Evolutionary conservation across 2,797 vertebrate genomes (phyloP), one percentile per base, ranked within the genome.

Genomic region (Rhabdomys pumilio): DNA sequence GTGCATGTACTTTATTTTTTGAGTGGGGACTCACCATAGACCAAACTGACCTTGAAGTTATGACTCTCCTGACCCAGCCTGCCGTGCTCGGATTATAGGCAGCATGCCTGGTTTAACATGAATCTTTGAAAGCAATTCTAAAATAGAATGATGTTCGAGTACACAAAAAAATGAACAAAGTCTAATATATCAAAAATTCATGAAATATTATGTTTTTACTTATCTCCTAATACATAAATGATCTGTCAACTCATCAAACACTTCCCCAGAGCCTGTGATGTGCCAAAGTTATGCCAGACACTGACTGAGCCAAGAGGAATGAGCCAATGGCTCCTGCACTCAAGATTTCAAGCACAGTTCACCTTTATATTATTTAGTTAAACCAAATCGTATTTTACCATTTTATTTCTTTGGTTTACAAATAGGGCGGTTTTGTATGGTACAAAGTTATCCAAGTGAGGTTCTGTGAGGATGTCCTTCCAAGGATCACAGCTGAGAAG

Each of bases 121-220:
- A 94, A 82, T 90, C 20, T 94, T 93, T 95, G n/a, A 96, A 89
- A 73, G 50, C 77, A 90, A 93, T 77, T 94, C 41, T 80, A 50
- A 79, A 89, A 26, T 53, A 75, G 67, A 86, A 89, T 76, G 44
- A 63, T 50, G 77, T 44, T 75, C 3, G 50, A 20, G 34, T 59
- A 11, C 72, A 83, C 82, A 72, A 84, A 44, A 44, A 38, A 75
- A 50, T 94, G 24, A 97, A 57, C 9, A 88, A 87, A 94, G 89
- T 75, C 44, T 79, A 94, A 90, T n/a, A 75, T 19, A 77, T 61
- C 47, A 31, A 69, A 95, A 87, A 63, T 73, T 73, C 7, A 77
- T 44, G 22, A 50, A n/a, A 65, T 29, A 88, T 38, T 86, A 41
- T 82, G 31, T 29, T 92, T 86, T 92, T 22, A 79, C 17, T 91